Conservation (phyloP, 2,797 vertebrate species). For the Aotus griseimembra region DNA sequence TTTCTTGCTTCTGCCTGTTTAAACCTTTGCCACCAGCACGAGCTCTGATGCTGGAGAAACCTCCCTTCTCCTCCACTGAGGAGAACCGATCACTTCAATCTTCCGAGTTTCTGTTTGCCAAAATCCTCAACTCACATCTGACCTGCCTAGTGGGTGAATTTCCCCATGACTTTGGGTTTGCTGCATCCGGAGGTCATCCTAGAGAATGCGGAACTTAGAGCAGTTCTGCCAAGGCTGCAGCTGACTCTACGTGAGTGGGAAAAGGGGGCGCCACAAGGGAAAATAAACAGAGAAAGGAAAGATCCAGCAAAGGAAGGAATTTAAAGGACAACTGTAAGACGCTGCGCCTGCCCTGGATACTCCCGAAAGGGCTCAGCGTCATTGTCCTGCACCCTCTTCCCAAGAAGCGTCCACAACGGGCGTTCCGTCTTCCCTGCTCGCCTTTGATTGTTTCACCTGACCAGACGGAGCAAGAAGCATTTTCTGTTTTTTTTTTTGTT, state of each 20-base stretch:
- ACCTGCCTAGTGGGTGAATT: fast-evolving
- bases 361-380: neutral
- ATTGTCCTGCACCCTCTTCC: fast-evolving
- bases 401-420: neutral
- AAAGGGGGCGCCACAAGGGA: fast-evolving
- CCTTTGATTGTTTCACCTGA: no score
- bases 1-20: neutral
- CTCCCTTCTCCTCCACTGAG: fast-evolving
- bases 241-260: fast-evolving
- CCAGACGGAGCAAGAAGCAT: neutral
- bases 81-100: no score
- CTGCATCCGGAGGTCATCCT: neutral
- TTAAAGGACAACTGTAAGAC: neutral
- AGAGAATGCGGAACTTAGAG: neutral
- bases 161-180: fast-evolving
- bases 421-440: fast-evolving
- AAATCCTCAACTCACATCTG: fast-evolving
- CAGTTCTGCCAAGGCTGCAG: neutral
- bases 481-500: neutral
- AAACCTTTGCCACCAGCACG: fast-evolving
- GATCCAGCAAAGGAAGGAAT: neutral
- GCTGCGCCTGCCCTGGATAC: neutral
- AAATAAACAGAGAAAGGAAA: neutral
- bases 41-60: neutral
- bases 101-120: neutral